Evolutionary conservation across 2,113 vertebrate species (phyloP).

Genomic region (Notiomystis cincta): DNA sequence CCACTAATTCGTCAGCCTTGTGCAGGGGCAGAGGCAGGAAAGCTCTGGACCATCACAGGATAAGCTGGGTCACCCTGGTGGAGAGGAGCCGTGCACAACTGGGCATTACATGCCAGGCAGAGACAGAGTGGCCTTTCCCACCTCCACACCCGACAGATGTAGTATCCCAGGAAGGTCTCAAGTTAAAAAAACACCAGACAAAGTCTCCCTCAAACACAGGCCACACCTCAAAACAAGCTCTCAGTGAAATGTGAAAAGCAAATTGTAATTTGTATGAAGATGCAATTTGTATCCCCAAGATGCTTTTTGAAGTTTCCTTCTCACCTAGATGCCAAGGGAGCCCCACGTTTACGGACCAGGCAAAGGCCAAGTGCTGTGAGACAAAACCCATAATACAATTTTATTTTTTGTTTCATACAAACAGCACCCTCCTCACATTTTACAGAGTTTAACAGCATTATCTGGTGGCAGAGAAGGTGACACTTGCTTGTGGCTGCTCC

Average conservation of each 20-base stretch:
- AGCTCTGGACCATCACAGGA: neutral
- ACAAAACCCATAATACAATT: neutral
- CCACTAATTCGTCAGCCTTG: accelerated
- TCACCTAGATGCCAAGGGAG: accelerated
- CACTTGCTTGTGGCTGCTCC: neutral
- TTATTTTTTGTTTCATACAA: slow-evolving; percentile 30
- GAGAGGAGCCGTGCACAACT: neutral
- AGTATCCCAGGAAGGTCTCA: neutral
- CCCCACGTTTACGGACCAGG: accelerated
- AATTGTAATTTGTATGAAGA: neutral
- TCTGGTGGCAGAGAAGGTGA: neutral
- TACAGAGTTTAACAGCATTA: neutral
- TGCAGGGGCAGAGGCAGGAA: neutral
- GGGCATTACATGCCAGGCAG: accelerated
- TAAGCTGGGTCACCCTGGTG: neutral
- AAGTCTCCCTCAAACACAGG: neutral
- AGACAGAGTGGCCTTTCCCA: accelerated
- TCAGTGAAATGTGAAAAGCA: neutral
- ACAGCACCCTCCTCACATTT: neutral
- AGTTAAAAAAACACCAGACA: neutral
- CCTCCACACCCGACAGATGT: accelerated
- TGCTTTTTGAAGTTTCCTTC: neutral
- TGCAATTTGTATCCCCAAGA: neutral
- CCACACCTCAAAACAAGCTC: neutral
- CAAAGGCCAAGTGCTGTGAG: neutral